These are phyloP conservation scores for Pachypeltis micranthus DNA, from an alignment of 1,140 invertebrate species.

Conservation along the genomic window DNA sequence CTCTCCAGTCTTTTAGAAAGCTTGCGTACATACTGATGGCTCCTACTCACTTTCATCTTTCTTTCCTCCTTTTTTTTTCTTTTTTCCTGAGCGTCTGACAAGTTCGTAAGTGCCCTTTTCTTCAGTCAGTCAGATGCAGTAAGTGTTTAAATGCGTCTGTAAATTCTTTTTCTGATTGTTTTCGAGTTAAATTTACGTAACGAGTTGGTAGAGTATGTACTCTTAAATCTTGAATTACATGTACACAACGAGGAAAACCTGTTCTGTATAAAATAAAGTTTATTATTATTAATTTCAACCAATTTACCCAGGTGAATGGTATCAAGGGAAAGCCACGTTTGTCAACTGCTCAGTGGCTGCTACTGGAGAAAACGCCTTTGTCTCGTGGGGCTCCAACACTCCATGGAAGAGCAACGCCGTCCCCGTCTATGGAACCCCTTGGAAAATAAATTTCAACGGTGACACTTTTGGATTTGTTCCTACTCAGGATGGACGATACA, in stretches of 20 bases:
- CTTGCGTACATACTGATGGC: too few species aligned
- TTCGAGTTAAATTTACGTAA: not conserved
- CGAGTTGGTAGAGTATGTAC: not conserved
- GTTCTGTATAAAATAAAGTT: not conserved
- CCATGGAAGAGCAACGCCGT: slow-evolving; percentile 7
- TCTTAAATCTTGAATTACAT: not conserved
- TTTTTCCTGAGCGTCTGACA: too few species aligned
- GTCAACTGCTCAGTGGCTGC: not conserved
- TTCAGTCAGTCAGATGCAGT: too few species aligned
- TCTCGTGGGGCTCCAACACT: slow-evolving; percentile 4
- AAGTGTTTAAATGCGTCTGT: not conserved
- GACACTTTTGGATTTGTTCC: slow-evolving; percentile 13
- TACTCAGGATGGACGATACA: not conserved
- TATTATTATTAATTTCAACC: not conserved
- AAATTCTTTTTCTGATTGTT: not conserved
- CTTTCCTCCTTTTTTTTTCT: too few species aligned
- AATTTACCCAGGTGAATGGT: not conserved
- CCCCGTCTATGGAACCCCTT: not conserved
- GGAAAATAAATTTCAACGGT: slow-evolving; percentile 13
- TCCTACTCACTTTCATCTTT: too few species aligned
- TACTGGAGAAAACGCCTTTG: not conserved
- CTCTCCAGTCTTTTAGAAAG: too few species aligned
- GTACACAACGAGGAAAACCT: too few species aligned
- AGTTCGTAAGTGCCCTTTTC: too few species aligned
- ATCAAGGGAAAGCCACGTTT: not conserved